Conservation (phyloP, 2,888 invertebrate species). For the Meliscaeva auricollis region DNA sequence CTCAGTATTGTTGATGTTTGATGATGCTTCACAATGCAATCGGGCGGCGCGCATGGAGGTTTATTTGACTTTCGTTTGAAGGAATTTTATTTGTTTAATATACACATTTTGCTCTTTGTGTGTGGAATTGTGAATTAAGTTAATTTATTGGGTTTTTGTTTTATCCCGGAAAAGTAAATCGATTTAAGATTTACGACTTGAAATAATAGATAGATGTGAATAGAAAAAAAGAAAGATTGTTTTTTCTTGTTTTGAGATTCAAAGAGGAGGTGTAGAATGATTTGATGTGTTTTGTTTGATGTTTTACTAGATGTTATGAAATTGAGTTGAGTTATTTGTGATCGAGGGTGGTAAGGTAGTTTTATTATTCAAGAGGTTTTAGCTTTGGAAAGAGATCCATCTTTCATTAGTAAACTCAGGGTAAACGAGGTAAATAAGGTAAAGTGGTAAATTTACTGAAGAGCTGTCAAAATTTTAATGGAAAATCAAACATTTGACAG, state of each 20-base stretch:
- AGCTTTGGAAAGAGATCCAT: no score
- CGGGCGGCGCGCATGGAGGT: conserved; percentile 29
- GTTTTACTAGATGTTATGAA: conserved; percentile 25
- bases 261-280: conserved; percentile 9
- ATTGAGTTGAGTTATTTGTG: background rate
- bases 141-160: conserved; percentile 34
- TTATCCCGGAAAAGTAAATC: conserved; percentile 35
- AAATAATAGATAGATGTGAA: conserved; percentile 22
- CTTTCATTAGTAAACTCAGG: no score
- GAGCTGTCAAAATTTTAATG: no score
- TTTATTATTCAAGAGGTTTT: background rate
- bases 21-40: conserved; percentile 38
- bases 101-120: conserved; percentile 1
- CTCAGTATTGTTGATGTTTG: background rate
- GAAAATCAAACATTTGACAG: no score
- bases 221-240: conserved; percentile 2
- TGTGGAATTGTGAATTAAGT: conserved; percentile 41
- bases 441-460: background rate
- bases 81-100: conserved; percentile 64
- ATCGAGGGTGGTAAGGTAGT: conserved; percentile 2
- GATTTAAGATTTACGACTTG: conserved; percentile 51
- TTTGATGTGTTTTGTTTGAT: conserved; percentile 26
- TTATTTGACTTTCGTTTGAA: conserved; percentile 70
- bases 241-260: background rate
- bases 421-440: background rate